Conservation (phyloP, 2,888 invertebrate genomes). For the Entomobrya proxima region DNA sequence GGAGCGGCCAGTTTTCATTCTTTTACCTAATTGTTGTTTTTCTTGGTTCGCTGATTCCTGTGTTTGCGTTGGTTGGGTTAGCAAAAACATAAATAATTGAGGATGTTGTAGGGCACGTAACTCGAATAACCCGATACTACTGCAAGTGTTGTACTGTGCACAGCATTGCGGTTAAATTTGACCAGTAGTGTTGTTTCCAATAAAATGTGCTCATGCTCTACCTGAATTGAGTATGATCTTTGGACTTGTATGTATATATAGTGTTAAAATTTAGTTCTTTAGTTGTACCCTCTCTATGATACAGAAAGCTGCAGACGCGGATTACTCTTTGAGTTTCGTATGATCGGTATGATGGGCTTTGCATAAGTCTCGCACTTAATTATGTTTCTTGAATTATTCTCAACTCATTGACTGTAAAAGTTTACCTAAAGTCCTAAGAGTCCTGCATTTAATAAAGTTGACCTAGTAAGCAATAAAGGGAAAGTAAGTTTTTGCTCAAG, state of each 20-base stretch:
- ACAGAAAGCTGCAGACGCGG: neutral
- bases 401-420: neutral
- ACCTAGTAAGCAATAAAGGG: neutral
- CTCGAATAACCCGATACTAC: neutral
- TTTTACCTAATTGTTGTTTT: neutral
- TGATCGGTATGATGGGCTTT: neutral
- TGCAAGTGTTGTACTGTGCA: neutral
- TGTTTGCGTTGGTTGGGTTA: neutral
- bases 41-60: neutral
- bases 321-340: neutral
- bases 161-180: neutral
- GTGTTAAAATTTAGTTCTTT: too few species aligned
- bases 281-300: too few species aligned
- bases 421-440: neutral
- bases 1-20: neutral
- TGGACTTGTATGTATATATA: too few species aligned
- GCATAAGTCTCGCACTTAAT: neutral
- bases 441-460: slow-evolving; percentile 26
- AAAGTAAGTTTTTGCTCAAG: neutral
- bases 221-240: too few species aligned
- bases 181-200: slow-evolving; percentile 9
- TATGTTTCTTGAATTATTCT: neutral
- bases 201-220: neutral
- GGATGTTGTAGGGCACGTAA: neutral
- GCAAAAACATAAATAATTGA: neutral